Conservation (phyloP, 2,113 vertebrate genomes). For the Paratilapia polleni region DNA sequence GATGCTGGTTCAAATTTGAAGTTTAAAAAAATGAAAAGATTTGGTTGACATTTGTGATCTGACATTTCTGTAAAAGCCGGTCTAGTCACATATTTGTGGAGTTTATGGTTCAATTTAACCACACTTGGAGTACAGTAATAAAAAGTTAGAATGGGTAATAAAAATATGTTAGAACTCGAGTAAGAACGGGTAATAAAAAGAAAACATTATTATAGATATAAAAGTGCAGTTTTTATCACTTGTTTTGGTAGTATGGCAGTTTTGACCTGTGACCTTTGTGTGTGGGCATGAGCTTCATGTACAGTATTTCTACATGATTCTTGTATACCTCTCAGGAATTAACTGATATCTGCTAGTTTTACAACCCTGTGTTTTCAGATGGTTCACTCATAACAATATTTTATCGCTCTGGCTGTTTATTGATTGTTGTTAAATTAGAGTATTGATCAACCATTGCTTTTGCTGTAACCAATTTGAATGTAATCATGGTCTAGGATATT, state of each 20-base stretch:
- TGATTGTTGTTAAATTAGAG: constrained; percentile 72
- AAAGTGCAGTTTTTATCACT: constrained; percentile 40
- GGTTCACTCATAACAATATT: constrained; percentile 67
- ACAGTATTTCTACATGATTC: neutral
- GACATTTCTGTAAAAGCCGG: constrained; percentile 23
- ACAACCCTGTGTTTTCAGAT: constrained; percentile 42
- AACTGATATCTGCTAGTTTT: constrained; percentile 15
- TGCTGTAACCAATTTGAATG: constrained; percentile 72
- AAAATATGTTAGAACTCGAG: constrained; percentile 46
- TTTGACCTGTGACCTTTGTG: neutral
- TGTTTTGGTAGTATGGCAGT: neutral
- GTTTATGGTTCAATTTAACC: constrained; percentile 42
- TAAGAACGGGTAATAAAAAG: constrained; percentile 43
- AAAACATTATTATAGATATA: constrained; percentile 39
- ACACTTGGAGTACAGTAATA: constrained; percentile 30
- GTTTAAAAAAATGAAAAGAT: neutral
- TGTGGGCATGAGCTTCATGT: neutral
- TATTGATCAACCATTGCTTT: constrained; percentile 70
- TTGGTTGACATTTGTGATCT: constrained; percentile 29
- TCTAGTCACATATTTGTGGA: neutral
- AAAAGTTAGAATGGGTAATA: constrained; percentile 53
- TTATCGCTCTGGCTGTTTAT: constrained; percentile 61
- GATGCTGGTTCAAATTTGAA: neutral
- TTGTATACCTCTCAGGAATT: constrained; percentile 18
- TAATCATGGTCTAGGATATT: constrained; percentile 64